Base-by-base conservation (phyloP, 2,888 invertebrate genomes). In the Drosophila eohydei region DNA sequence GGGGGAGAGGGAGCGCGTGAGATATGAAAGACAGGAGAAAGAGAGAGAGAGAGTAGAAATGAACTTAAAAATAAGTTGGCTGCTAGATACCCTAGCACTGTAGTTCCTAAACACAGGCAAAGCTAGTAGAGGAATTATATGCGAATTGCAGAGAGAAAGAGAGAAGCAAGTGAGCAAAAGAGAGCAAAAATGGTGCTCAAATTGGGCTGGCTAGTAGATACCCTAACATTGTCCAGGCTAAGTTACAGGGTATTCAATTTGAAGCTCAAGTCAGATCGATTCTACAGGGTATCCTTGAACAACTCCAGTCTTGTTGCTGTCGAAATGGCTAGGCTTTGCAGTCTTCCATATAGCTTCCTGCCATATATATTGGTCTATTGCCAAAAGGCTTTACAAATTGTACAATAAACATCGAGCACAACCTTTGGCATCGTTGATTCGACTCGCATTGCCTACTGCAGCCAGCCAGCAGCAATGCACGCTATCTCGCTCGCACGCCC, bases 321-420 rank as follows among this genome's bases (percentile, higher is more conserved):
- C 30, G 32, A 11, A 34, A 36, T 48, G 14, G 34, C 34, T 21
- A 7, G n/a, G 21, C 16, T n/a, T 32, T 6, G 28, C 56, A 34
- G 32, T 8, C 41, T 14, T 21, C 32, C 26, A 36, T 5, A 21
- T 32, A 32, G 50, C 56, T 56, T 41, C 14, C 41, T 14, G 32
- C 32, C 26, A 36, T 5, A 41, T 52, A 30, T 43, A 50, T 67
- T 43, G 41, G 55, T 21, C 36, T 51, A 36, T 56, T 44, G 70
- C 70, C 70, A 69, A 64, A 26, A 26, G 44, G 30, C 32, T 59
- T 52, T 52, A 40, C 55, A 43, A 55, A 28, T 40, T 16, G 67
- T 28, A 38, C 46, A 36, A 30, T 30, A 46, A n/a, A 50, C 50
- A 50, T 34, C 16, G 50, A 32, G 32, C 50, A 16, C 32, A 50